Conservation (phyloP, 2,888 invertebrate genomes). For the Acrobasis consociella region DNA sequence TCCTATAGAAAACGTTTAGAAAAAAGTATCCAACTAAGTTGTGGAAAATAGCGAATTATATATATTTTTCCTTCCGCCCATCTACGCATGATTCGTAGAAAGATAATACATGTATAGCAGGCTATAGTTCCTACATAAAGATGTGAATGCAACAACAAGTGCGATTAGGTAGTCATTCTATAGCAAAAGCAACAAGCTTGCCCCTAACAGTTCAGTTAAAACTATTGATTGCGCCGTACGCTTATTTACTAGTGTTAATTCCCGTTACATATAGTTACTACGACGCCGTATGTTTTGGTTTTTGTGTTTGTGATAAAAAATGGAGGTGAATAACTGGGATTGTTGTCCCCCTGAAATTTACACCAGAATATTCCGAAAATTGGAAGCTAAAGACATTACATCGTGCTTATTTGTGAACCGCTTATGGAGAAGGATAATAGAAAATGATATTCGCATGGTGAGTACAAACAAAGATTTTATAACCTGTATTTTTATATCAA, state of each 20-base stretch:
- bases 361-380: neutral
- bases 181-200: neutral
- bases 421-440: neutral
- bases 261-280: neutral
- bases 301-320: too few species aligned
- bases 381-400: neutral
- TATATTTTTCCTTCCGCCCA: too few species aligned
- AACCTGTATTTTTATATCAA: too few species aligned
- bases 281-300: too few species aligned
- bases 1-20: too few species aligned
- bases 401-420: slow-evolving; percentile 4
- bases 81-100: too few species aligned
- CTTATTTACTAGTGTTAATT: neutral
- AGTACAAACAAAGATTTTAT: neutral
- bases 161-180: too few species aligned
- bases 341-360: neutral
- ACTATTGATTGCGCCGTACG: neutral
- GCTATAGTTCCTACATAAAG: too few species aligned
- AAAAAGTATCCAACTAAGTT: too few species aligned
- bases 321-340: neutral
- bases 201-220: neutral
- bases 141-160: too few species aligned
- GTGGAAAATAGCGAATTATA: too few species aligned
- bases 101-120: too few species aligned
- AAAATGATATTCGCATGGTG: neutral